phyloP scores from a whole-genome alignment of 35 echinoderm and acorn worm species.

The Diadema setosum region DNA sequence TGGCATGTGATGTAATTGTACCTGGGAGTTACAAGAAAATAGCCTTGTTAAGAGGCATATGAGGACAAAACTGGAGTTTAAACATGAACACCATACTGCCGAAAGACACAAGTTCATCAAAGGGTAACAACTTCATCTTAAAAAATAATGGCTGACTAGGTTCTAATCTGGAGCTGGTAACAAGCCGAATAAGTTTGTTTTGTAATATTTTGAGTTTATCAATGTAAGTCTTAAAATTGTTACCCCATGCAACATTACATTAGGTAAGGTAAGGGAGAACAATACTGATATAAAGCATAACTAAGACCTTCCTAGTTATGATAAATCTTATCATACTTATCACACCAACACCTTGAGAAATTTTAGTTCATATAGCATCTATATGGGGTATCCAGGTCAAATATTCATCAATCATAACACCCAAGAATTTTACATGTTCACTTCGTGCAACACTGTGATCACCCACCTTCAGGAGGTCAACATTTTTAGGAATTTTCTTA shows the following conservation, averaged over 20 bases:
- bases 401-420: background rate
- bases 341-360: background rate
- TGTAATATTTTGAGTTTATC: too few species aligned
- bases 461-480: background rate
- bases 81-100: too few species aligned
- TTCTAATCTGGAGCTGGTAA: too few species aligned
- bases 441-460: background rate
- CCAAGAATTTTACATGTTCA: background rate
- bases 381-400: background rate
- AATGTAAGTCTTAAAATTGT: too few species aligned
- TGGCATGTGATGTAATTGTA: too few species aligned
- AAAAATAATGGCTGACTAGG: too few species aligned
- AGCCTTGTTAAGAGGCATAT: background rate
- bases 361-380: too few species aligned
- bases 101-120: too few species aligned
- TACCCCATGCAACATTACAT: too few species aligned
- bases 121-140: too few species aligned
- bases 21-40: background rate
- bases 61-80: too few species aligned
- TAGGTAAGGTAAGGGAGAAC: background rate
- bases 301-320: background rate
- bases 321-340: background rate
- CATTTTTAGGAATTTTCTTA: background rate
- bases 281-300: background rate
- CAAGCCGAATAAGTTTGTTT: too few species aligned